A percentile compares a stretch with the other conserved stretches of the same genome.
Conservation (phyloP, 2,113 vertebrate genomes). For the Cyanoderma ruficeps region DNA sequence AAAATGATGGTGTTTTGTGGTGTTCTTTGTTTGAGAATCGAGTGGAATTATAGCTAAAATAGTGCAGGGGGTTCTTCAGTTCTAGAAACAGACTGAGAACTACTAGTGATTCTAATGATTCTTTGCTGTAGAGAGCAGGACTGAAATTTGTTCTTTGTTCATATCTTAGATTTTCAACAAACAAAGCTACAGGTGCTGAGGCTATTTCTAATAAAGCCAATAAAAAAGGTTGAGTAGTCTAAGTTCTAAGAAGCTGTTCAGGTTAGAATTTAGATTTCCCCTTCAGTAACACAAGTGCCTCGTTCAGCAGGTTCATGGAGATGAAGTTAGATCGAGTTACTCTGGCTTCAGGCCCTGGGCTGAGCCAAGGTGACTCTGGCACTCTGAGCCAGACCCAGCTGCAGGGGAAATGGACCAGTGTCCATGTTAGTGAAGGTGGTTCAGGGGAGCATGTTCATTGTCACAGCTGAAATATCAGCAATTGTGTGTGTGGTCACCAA, state of each 20-base stretch:
- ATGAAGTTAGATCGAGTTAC: background rate
- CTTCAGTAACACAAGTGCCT: background rate
- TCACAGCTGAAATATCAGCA: rapidly evolving
- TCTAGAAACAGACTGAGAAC: background rate
- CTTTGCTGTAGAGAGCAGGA: background rate
- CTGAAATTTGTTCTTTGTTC: background rate
- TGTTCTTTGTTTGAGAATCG: background rate
- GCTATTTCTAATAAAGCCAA: background rate
- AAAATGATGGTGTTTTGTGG: background rate
- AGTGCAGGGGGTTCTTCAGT: background rate
- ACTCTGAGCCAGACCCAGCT: background rate
- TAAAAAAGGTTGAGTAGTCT: background rate
- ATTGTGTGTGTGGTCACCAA: rapidly evolving
- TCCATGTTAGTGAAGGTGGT: background rate
- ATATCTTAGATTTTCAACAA: background rate
- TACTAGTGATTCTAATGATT: background rate
- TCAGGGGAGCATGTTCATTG: background rate
- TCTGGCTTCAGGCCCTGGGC: background rate
- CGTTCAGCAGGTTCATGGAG: background rate
- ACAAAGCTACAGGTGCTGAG: background rate
- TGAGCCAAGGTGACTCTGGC: background rate
- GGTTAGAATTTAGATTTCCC: background rate
- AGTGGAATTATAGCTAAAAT: background rate
- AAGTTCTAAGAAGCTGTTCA: background rate
- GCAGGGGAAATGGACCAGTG: background rate